Base-by-base conservation (phyloP, 2,888 invertebrate genomes). In the Dione vanillae region DNA sequence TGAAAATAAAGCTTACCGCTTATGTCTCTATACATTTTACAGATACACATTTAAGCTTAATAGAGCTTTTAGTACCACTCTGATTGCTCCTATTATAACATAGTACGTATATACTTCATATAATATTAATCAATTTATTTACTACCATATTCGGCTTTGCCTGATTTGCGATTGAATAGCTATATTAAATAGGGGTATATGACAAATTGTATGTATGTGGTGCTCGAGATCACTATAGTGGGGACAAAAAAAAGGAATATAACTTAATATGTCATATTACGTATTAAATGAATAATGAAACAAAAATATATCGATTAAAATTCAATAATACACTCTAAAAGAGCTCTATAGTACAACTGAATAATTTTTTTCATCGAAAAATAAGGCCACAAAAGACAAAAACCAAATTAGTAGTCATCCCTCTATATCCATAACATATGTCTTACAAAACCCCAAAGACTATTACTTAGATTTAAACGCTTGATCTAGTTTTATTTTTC, bases 401-500 rank as follows among this genome's bases (percentile, higher is more conserved):
- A 8, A 61, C 27, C 8, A 43, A 27, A 52, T 16, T 14, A 41
- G 16, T 20, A 41, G 8, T 54, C 12, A 65, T n/a, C 14, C 27
- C 20, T 12, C 56, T 52, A 20, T 69, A 12, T 61, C 67, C 20
- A 59, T 27, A 65, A 67, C 70, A 67, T 62, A 40, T 67, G 65
- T 67, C 64, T 59, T 61, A 35, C 52, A 71, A 71, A 54, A 61
- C 65, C 66, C 59, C 41, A 67, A 67, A 56, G 54, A 49, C 72
- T 72, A 58, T 74, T 65, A 74, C 72, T 62, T 51, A 52, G 65
- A 72, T 70, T 74, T 70, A 65, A 72, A 71, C 62, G 71, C 58
- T 54, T 70, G 69, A 70, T 65, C 65, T 71, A 35, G 58, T 66
- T 75, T 75, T 70, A 65, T 69, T 74, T 71, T 76, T 75, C 77